Base-by-base conservation (phyloP, 2,888 invertebrate species). In the Galeopsomyia nigrocyanea region DNA sequence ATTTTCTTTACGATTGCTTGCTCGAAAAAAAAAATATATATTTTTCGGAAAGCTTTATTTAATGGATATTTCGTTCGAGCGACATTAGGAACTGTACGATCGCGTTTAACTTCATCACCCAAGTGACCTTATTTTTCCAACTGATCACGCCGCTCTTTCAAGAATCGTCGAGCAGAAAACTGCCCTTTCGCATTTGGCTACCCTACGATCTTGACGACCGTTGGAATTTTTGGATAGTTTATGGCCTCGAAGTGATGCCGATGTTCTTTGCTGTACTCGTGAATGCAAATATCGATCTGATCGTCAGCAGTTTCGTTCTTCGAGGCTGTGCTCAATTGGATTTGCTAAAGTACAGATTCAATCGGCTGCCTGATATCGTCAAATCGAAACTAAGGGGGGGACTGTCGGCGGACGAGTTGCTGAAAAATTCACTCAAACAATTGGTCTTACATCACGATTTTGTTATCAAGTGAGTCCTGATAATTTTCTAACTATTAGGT, bases 321-420 rank as follows among this genome's bases (percentile, higher is more conserved):
- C 60, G 53, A n/a, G 22, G 21, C n/a, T 60, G 67, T 10, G 9
- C 14, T 0, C 66, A 67, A 13, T n/a, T 67, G 6, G 51, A 67
- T 13, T 51, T 67, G 6, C 21, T 67, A 6, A 21, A 46, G 16
- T 3, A 46, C 14, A 19, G 60, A 16, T n/a, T 68, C 31, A 7
- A 7, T 6, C 0, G 14, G n/a, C 26, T 68, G n/a, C 39, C 67
- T 3, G 3, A 2, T 2, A 61, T 16, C 3, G 9, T 50, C 3
- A 39, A 16, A 16, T 13, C 2, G 1, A 53, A 19, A n/a, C n/a
- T n/a, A n/a, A n/a, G n/a, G n/a, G n/a, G n/a, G n/a, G n/a, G n/a
- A n/a, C n/a, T n/a, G n/a, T n/a, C n/a, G n/a, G n/a, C n/a, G n/a
- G n/a, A n/a, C n/a, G n/a, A 0, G 13, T 46, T 55, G 3, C 53